Percentiles rank a stretch among this genome's conserved stretches.
Conservation (phyloP, 2,113 vertebrate species). For the Urocolius indicus region DNA sequence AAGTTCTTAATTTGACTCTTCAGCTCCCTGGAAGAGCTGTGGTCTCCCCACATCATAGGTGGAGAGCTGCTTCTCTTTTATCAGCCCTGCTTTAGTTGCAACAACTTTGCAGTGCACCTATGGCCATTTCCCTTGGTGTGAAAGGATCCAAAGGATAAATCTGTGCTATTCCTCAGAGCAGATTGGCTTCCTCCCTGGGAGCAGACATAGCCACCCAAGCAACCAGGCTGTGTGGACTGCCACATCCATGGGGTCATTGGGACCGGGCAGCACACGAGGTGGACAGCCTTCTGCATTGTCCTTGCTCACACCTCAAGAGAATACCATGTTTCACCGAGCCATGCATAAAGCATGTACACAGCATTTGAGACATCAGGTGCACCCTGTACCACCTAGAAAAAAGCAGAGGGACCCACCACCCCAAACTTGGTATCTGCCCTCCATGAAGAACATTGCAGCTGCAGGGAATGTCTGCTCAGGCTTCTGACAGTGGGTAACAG, state of each 20-base stretch:
- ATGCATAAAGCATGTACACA: background rate
- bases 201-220: background rate
- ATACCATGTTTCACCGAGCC: background rate
- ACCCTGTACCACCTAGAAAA: background rate
- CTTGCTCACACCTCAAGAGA: background rate
- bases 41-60: background rate
- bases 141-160: background rate
- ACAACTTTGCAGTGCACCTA: background rate
- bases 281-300: rapidly evolving
- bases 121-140: background rate
- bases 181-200: background rate
- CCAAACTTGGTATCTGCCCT: background rate
- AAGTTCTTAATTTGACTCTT: background rate
- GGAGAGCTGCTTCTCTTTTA: background rate
- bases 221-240: rapidly evolving
- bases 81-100: background rate
- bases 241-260: too few relatives aligned
- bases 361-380: background rate
- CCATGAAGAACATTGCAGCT: background rate
- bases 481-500: background rate
- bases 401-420: background rate
- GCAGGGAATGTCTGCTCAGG: background rate
- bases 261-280: background rate
- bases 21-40: background rate
- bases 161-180: background rate